Conservation (phyloP, 1,140 invertebrate genomes). For the Procambarus virginalis region DNA sequence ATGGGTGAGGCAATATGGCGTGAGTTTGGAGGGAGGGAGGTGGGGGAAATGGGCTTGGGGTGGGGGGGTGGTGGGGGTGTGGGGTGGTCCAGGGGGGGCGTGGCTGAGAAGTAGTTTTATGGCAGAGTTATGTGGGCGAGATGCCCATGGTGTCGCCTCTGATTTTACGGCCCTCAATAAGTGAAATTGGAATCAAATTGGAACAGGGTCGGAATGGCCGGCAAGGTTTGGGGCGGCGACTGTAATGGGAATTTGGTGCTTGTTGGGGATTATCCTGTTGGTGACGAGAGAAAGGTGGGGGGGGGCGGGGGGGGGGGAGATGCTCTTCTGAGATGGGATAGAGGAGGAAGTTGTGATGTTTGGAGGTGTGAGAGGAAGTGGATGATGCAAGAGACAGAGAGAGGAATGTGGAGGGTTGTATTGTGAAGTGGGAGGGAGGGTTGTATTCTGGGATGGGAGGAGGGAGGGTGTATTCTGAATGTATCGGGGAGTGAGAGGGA, state of each 20-base stretch:
- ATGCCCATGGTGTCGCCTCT: constrained; percentile 13
- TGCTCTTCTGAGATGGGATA: not conserved
- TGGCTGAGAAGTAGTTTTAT: not conserved
- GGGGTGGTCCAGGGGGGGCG: not conserved
- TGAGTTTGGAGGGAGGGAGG: not conserved
- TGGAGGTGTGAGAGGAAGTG: not conserved
- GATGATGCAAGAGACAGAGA: not conserved
- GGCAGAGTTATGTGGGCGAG: not conserved
- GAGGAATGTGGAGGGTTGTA: not conserved
- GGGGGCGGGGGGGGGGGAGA: not conserved
- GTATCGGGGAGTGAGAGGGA: too few species aligned
- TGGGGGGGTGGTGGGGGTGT: constrained; percentile 11
- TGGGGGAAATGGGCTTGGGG: not conserved
- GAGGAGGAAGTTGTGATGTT: not conserved
- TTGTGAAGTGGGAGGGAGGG: too few species aligned
- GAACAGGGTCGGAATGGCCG: constrained; percentile 48
- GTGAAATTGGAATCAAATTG: constrained; percentile 64
- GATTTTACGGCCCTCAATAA: constrained; percentile 52
- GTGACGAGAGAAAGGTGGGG: not conserved
- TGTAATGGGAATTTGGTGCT: constrained; percentile 60
- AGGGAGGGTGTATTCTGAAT: too few species aligned
- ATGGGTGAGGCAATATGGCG: not conserved
- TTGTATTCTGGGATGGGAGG: too few species aligned
- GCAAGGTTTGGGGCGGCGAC: constrained; percentile 32
- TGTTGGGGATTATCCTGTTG: constrained; percentile 41